phyloP scores from a whole-genome alignment of 2,797 vertebrate species.

The Crocidura indochinensis region DNA sequence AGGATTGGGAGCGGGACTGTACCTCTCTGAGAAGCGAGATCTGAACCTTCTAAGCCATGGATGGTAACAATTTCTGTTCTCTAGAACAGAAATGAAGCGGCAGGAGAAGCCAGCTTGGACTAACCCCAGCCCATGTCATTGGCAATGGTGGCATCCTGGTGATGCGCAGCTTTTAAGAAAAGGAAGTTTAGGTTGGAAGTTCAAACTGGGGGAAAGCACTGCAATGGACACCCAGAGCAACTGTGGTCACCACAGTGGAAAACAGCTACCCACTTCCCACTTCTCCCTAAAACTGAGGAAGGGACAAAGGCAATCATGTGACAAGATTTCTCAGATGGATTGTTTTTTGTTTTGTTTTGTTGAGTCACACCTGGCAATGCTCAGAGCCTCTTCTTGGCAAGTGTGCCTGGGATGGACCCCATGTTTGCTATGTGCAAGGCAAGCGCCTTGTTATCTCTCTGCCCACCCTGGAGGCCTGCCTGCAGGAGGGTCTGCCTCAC shows the following conservation, averaged over 20 bases:
- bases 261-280: slow-evolving; percentile 43
- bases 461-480: not conserved
- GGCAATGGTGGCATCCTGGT: not conserved
- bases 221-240: not conserved
- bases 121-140: too few species aligned
- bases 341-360: too few species aligned
- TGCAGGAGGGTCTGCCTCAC: not conserved
- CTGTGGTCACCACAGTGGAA: slow-evolving; percentile 26
- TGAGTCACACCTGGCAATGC: too few species aligned
- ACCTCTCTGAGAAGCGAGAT: not conserved
- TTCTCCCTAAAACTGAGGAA: not conserved
- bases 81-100: not conserved
- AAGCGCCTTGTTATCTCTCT: too few species aligned
- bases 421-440: too few species aligned
- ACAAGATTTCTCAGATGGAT: not conserved
- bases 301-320: not conserved
- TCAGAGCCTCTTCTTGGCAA: too few species aligned
- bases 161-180: not conserved
- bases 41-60: not conserved
- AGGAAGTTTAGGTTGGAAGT: not conserved
- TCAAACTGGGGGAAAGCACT: not conserved
- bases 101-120: not conserved
- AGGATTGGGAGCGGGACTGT: not conserved
- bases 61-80: not conserved
- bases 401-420: too few species aligned